Evolutionary conservation across 2,888 invertebrate genomes (phyloP).

Genomic region (Zeuzera pyrina): DNA sequence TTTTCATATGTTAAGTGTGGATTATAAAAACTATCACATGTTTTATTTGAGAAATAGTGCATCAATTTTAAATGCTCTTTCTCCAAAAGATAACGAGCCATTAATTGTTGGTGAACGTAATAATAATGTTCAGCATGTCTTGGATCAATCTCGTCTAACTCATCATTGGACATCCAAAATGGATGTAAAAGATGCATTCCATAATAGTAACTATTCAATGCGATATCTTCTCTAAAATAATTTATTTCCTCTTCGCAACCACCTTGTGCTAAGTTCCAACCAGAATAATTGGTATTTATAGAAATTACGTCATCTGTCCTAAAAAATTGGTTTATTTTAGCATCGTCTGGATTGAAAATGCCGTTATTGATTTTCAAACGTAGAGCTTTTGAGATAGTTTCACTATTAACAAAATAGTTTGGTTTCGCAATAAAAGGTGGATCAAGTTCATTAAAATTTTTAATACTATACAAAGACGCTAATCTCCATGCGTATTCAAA

Average conservation of each 20-base stretch:
- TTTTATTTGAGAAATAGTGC: constrained; percentile 8
- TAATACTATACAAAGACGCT: constrained; percentile 47
- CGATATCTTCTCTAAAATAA: constrained; percentile 77
- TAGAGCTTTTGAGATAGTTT: constrained; percentile 49
- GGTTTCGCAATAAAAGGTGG: constrained; percentile 67
- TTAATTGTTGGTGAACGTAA: constrained; percentile 46
- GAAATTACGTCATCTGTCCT: constrained; percentile 27
- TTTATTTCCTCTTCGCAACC: constrained; percentile 66
- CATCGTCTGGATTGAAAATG: constrained; percentile 23
- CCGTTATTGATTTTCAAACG: constrained; percentile 32
- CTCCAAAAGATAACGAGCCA: constrained; percentile 47
- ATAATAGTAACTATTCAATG: constrained; percentile 73
- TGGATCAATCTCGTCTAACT: constrained; percentile 41
- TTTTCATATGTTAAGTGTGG: constrained; percentile 51
- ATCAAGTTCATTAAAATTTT: constrained; percentile 30
- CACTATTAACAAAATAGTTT: constrained; percentile 48
- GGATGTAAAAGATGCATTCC: constrained; percentile 71
- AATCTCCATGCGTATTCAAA: constrained; percentile 57
- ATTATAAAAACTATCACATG: constrained; percentile 33
- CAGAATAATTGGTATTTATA: constrained; percentile 56
- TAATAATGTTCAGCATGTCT: constrained; percentile 54
- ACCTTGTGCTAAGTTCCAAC: constrained; percentile 63
- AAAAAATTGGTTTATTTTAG: constrained; percentile 31
- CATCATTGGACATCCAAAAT: constrained; percentile 71
- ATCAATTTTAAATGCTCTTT: constrained; percentile 30